Evolutionary conservation across 1,140 invertebrate species (phyloP), one percentile per base, ranked within the genome.

Genomic region (Cyclargus thomasi): DNA sequence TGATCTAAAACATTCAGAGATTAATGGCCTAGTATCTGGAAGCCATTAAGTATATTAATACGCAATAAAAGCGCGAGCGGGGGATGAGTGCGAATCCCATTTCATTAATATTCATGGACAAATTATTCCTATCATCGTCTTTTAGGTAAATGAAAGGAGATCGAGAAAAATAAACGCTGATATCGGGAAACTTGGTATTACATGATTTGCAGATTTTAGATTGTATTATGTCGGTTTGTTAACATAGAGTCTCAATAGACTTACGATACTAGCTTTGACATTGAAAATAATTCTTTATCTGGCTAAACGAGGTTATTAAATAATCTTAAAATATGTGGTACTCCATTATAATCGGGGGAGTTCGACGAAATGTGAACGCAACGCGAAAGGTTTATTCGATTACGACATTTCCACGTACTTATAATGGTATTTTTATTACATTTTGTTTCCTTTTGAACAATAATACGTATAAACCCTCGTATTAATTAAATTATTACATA

Each of bases 81-180:
- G 78, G 77, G 78, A 83, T 75, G 81, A 85, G 79, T 85, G 80
- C 74, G 80, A 85, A 82, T 83, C 78, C 78, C 76, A 70, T 73
- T 80, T 83, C 81, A 86, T 88, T 88, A 88, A 88, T 85, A 88
- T 88, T 88, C 82, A 88, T 88, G 77, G 77, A 76, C 77, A 82
- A 85, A 86, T 88, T 85, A 86, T 86, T 83, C 83, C 76, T 80
- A 81, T 80, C 80, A 83, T 83, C 82, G 81, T 86, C 79, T 83
- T 83, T 80, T 71, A 79, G 80, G 71, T 70, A 78, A 83, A 83
- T 80, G 78, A 84, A 84, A 81, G 77, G 72, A 76, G 74, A 83
- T 74, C 76, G 68, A 77, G 73, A 78, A 79, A 79, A 81, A 80
- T 81, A 83, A 82, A 81, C 74, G 74, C 72, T 67, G 73, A 76